Evolutionary conservation across 2,888 invertebrate genomes (phyloP), one percentile per base, ranked within the genome.

Genomic region (Meandrusa payeni): DNA sequence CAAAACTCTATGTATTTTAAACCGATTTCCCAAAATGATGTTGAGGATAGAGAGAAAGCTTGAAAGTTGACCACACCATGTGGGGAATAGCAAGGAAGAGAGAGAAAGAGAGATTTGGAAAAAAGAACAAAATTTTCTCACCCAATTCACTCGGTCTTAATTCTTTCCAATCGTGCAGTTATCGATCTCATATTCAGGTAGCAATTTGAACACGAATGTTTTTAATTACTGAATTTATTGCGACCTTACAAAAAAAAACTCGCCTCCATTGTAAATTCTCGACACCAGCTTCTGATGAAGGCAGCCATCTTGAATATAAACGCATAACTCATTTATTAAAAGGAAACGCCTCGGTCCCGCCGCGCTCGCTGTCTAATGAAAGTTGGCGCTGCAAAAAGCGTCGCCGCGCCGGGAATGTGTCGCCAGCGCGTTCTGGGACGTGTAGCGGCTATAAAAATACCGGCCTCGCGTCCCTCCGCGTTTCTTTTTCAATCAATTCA

Each of bases 381-480:
- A 81, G 79, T 79, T 79, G 79, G 75, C 72, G 70, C 69, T 69
- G 76, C 82, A 86, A 86, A 86, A 86, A n/a, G 86, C 81, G 74
- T 73, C 70, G 76, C 69, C 69, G 67, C 76, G 81, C 59, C 67
- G 70, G 68, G 86, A 83, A 86, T 86, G 86, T 85, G 85, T 86
- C 81, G 82, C 79, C 76, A 65, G 72, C 76, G 85, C 81, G 81
- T 76, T 76, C 72, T 74, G 75, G 64, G 71, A 76, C 80, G 77
- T 74, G 80, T 75, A 85, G 81, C 76, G 78, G 73, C 82, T 76
- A 83, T 85, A 86, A 82, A 86, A 85, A 86, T 82, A 80, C 81
- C 83, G 69, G 26, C 55, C 66, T 53, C 64, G 57, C 69, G 62
- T 71, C 71, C 69, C 72, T 68, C 69, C 66, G 69, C 67, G 67